Conservation (phyloP, 2,797 vertebrate species). For the Prunella strophiata region DNA sequence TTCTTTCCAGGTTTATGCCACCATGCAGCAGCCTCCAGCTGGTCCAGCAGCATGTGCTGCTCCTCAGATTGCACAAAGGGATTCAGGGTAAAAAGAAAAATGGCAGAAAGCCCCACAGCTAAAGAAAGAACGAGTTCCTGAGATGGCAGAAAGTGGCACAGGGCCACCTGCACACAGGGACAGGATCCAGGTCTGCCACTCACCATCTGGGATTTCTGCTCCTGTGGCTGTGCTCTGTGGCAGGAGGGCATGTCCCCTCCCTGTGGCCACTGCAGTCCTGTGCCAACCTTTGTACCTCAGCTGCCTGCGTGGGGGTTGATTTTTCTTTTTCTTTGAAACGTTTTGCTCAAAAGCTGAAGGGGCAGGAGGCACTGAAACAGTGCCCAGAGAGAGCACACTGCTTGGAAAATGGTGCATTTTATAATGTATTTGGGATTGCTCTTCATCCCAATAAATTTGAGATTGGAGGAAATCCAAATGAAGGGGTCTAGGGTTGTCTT, state of each 20-base stretch:
- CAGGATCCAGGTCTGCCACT: not conserved
- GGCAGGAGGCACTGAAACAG: not conserved
- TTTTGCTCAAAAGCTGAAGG: not conserved
- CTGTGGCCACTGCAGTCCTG: not conserved
- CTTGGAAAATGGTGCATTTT: not conserved
- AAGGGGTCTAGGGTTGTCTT: slow-evolving; percentile 30
- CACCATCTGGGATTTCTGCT: not conserved
- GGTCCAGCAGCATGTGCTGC: not conserved
- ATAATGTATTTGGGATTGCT: not conserved
- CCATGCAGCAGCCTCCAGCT: not conserved
- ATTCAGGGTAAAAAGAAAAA: not conserved
- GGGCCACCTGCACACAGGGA: not conserved
- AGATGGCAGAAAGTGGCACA: not conserved
- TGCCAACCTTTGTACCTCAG: not conserved
- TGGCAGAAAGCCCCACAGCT: not conserved
- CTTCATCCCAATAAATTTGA: not conserved
- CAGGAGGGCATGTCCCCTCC: not conserved
- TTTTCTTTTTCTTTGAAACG: not conserved
- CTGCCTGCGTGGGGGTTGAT: rapidly evolving
- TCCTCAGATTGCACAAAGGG: not conserved
- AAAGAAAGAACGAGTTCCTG: not conserved
- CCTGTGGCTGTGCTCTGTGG: not conserved
- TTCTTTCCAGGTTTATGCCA: not conserved
- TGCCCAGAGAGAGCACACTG: not conserved
- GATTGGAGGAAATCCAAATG: slow-evolving; percentile 41